Evolutionary conservation across 2,113 vertebrate species (phyloP).

Genomic region (Triplophysa siluroides): DNA sequence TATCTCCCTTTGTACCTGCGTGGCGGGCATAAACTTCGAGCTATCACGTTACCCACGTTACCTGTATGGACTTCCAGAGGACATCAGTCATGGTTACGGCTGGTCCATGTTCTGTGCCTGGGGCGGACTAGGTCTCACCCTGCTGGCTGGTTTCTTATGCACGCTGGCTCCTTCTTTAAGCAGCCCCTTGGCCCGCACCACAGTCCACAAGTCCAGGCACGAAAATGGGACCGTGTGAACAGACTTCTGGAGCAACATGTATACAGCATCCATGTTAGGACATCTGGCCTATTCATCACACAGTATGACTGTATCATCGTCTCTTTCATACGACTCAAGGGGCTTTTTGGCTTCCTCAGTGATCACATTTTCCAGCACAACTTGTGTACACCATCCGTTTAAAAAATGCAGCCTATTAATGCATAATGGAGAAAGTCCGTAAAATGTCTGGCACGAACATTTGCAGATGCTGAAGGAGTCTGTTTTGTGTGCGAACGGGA

Average conservation of each 20-base stretch:
- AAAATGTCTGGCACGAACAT: not conserved
- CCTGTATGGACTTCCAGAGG: conserved; percentile 89
- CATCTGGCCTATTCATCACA: conserved; percentile 29
- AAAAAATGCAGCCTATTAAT: not conserved
- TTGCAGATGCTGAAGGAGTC: not conserved
- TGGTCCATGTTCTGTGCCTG: conserved; percentile 98
- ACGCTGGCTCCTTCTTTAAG: conserved; percentile 89
- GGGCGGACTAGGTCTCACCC: conserved; percentile 90
- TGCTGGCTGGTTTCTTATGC: conserved; percentile 92
- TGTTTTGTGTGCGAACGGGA: not conserved
- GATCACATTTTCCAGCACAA: conserved; percentile 11
- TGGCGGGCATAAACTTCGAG: conserved; percentile 94
- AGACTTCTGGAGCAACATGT: not conserved
- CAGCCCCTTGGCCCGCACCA: conserved; percentile 76
- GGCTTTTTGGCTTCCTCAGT: not conserved
- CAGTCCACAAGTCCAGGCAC: conserved; percentile 86
- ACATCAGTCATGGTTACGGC: conserved; percentile 95
- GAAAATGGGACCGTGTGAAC: conserved; percentile 91
- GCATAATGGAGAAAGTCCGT: not conserved
- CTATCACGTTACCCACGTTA: conserved; percentile 90
- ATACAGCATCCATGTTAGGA: conserved; percentile 15
- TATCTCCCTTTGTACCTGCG: conserved; percentile 92
- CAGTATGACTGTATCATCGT: conserved; percentile 22
- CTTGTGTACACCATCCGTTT: not conserved
- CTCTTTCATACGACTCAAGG: conserved; percentile 29